These are phyloP conservation scores for Xanthia togata DNA, from an alignment of 2,888 invertebrate genomes.

Conservation along the genomic window DNA sequence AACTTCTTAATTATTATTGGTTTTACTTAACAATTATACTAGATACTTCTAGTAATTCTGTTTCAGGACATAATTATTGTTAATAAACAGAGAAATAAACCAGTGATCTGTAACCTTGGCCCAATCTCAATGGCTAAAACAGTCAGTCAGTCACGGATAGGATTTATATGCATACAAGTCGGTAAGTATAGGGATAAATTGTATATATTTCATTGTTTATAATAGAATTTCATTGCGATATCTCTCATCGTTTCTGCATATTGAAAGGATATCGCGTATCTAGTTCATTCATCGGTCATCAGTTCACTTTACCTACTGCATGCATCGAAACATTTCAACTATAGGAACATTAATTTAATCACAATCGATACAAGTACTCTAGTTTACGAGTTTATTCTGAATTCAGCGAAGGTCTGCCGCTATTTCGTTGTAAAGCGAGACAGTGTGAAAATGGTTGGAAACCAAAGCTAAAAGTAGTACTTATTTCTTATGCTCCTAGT, in stretches of 20 bases:
- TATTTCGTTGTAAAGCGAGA: not conserved
- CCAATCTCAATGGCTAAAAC: not conserved
- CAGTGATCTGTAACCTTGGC: too few species aligned
- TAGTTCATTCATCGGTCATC: constrained; percentile 24
- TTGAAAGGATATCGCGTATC: constrained; percentile 34
- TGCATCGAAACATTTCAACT: constrained; percentile 16
- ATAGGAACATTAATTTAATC: constrained; percentile 28
- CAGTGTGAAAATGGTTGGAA: constrained; percentile 4
- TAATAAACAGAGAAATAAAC: too few species aligned
- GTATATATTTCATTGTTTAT: constrained; percentile 38
- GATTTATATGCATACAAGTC: not conserved
- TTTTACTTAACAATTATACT: too few species aligned
- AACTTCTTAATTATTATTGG: not conserved
- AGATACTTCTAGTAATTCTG: too few species aligned
- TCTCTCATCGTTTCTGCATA: constrained; percentile 46
- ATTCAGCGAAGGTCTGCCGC: constrained; percentile 8
- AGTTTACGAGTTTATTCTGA: constrained; percentile 20
- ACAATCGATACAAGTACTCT: constrained; percentile 17
- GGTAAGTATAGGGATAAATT: not conserved
- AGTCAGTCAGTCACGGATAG: too few species aligned
- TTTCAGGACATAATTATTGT: too few species aligned
- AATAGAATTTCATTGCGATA: constrained; percentile 30
- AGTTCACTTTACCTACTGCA: constrained; percentile 7
- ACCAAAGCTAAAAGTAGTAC: too few species aligned
- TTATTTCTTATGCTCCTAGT: not conserved